These are phyloP conservation scores for Turdus rufiventris DNA, from an alignment of 2,113 vertebrate species.

Conservation along the genomic window DNA sequence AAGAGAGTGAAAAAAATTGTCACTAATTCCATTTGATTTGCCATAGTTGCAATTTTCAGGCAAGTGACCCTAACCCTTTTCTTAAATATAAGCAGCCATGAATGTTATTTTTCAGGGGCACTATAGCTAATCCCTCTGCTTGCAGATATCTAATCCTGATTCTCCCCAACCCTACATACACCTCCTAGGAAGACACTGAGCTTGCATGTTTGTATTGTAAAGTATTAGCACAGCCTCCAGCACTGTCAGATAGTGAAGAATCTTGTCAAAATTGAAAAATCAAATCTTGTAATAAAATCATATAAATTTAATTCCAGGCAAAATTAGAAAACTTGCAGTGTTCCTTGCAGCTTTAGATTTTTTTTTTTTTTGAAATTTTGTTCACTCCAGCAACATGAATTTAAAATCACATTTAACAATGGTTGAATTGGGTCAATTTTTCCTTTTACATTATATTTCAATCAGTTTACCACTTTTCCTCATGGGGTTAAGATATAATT, in stretches of 20 bases:
- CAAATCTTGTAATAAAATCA: background rate
- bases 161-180: background rate
- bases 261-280: background rate
- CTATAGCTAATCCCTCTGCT: background rate
- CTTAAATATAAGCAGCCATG: background rate
- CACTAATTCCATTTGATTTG: background rate
- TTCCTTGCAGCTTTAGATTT: background rate
- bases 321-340: background rate
- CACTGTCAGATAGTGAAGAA: background rate
- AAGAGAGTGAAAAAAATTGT: background rate
- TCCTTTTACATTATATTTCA: background rate
- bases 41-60: background rate
- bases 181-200: background rate
- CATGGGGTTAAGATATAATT: background rate
- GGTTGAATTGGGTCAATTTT: background rate
- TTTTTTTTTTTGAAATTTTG: background rate
- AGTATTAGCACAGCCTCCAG: background rate
- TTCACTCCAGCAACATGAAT: background rate
- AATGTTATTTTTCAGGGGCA: background rate
- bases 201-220: background rate
- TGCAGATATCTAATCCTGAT: background rate
- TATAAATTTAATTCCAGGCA: background rate
- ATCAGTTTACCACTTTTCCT: background rate
- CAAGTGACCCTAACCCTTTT: background rate
- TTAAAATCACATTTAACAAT: background rate